A percentile compares a stretch with the other conserved stretches of the same genome.
These are phyloP conservation scores for Podabrus alpinus DNA, from an alignment of 2,888 invertebrate genomes.

Conservation along the genomic window DNA sequence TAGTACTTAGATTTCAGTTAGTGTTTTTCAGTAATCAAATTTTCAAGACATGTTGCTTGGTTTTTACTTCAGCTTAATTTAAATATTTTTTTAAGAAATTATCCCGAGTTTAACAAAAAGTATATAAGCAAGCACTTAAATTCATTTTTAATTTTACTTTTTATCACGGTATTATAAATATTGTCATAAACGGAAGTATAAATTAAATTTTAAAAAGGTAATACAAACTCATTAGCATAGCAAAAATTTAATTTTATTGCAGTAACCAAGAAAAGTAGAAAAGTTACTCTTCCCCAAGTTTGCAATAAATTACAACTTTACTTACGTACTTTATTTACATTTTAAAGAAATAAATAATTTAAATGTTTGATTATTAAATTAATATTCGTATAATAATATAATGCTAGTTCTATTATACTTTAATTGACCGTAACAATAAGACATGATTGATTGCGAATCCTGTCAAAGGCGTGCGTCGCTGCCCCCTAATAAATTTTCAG, in stretches of 20 bases:
- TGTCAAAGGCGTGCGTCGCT: background rate
- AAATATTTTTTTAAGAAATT: slow-evolving; percentile 11
- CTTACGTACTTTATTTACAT: background rate
- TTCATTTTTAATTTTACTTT: background rate
- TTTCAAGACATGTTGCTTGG: background rate
- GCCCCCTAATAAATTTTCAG: slow-evolving; percentile 1
- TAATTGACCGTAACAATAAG: background rate
- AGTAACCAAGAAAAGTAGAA: too few relatives aligned
- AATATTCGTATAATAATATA: background rate
- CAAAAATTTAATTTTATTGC: background rate
- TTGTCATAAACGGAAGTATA: background rate
- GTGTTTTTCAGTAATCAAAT: slow-evolving; percentile 13
- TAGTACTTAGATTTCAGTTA: slow-evolving; percentile 21
- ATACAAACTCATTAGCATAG: background rate
- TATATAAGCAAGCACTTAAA: too few relatives aligned
- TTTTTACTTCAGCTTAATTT: slow-evolving; percentile 16
- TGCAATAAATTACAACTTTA: background rate
- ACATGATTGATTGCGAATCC: background rate
- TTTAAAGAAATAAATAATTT: background rate
- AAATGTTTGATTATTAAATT: background rate
- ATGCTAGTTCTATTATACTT: background rate
- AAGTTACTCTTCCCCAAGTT: background rate
- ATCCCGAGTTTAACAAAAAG: background rate
- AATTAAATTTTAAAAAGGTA: background rate
- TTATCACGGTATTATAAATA: background rate